These are phyloP conservation scores for Chrysomallon squamiferum DNA, from an alignment of 1,140 invertebrate genomes.

Conservation along the genomic window DNA sequence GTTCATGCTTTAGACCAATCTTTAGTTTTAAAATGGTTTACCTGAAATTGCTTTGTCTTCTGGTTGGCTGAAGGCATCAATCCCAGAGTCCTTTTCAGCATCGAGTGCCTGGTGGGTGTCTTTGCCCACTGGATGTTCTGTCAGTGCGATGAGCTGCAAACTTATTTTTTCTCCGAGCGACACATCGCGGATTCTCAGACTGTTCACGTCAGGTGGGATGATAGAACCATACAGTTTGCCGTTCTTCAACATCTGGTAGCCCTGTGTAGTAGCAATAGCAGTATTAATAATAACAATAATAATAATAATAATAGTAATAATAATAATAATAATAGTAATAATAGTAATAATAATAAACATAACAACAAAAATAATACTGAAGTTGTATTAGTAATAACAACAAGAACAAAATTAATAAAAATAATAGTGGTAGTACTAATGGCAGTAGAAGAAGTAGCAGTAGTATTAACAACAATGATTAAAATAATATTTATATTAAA, in stretches of 20 bases:
- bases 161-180: conserved; percentile 58
- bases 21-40: too few species aligned
- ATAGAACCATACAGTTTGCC: conserved; percentile 59
- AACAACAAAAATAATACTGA: too few species aligned
- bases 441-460: too few species aligned
- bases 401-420: too few species aligned
- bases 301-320: too few species aligned
- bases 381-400: neutral
- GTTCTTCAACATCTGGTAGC: conserved; percentile 63
- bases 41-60: conserved; percentile 17
- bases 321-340: neutral
- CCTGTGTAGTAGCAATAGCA: too few species aligned
- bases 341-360: too few species aligned
- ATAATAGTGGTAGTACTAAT: too few species aligned
- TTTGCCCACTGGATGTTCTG: conserved; percentile 61
- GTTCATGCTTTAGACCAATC: too few species aligned
- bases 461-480: too few species aligned
- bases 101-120: conserved; percentile 9
- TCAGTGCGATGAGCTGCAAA: conserved; percentile 61
- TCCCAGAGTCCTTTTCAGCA: conserved; percentile 28
- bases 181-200: conserved; percentile 54
- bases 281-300: too few species aligned
- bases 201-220: conserved; percentile 58
- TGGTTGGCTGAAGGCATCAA: conserved; percentile 16
- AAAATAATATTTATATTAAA: too few species aligned